These are phyloP conservation scores for Microcaecilia unicolor DNA, from an alignment of 2,797 vertebrate species.

Conservation along the genomic window DNA sequence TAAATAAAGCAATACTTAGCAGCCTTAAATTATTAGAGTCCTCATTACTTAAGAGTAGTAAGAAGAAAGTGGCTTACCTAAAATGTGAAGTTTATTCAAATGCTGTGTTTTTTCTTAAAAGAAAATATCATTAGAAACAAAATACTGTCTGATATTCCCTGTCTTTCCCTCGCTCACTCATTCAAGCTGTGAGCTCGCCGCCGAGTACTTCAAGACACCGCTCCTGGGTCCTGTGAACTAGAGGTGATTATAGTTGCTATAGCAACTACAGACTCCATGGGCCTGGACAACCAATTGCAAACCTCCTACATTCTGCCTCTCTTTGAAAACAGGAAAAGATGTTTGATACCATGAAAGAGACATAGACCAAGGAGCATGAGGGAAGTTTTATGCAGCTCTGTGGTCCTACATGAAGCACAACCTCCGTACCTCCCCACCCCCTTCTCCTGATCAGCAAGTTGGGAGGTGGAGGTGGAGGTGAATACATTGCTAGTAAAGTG, in stretches of 20 bases:
- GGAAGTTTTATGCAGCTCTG: no score
- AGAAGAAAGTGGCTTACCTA: no score
- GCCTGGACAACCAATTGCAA: slow-evolving; percentile 51
- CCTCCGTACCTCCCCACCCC: no score
- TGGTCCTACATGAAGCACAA: no score
- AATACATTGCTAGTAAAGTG: no score
- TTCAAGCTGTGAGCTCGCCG: slow-evolving; percentile 13
- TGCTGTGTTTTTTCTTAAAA: not conserved
- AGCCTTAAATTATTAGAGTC: no score
- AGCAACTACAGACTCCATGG: slow-evolving; percentile 71
- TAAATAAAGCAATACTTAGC: no score
- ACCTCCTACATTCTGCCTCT: slow-evolving; percentile 25
- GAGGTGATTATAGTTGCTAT: slow-evolving; percentile 62
- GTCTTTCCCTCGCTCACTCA: not conserved
- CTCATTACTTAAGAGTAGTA: no score
- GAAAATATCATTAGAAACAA: not conserved
- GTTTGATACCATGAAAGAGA: slow-evolving; percentile 6
- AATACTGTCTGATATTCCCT: not conserved
- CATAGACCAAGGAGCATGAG: no score
- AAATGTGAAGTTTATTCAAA: no score
- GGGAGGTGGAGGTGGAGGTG: no score
- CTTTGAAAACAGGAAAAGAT: slow-evolving; percentile 6
- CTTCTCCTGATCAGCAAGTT: no score
- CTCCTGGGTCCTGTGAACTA: slow-evolving; percentile 49
- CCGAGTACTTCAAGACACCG: slow-evolving; percentile 31